Conservation (phyloP, 2,888 invertebrate species). For the Eristalinus aeneus region DNA sequence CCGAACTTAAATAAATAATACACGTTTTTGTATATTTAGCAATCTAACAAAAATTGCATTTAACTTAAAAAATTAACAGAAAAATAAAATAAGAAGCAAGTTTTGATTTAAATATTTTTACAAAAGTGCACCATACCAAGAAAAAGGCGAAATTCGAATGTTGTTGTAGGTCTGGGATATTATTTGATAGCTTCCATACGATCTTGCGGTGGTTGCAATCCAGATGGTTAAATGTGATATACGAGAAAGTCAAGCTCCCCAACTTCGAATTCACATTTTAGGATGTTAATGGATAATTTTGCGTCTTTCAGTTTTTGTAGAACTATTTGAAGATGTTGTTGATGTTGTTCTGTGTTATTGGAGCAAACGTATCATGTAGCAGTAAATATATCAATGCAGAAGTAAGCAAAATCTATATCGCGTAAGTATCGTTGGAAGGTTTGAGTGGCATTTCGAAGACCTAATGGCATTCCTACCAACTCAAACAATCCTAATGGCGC, state of each 20-base stretch:
- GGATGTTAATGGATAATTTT: slow-evolving; percentile 70
- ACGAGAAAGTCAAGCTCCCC: slow-evolving; percentile 14
- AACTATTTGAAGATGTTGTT: no score
- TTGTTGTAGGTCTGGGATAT: slow-evolving; percentile 24
- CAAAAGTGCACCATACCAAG: slow-evolving; percentile 53
- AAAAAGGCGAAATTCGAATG: slow-evolving; percentile 45
- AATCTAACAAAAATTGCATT: no score
- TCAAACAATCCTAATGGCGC: slow-evolving; percentile 19
- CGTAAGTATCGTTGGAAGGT: slow-evolving; percentile 63
- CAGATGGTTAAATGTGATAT: slow-evolving; percentile 12
- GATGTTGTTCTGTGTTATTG: no score
- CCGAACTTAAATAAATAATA: no score
- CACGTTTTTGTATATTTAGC: no score
- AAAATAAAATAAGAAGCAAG: no score
- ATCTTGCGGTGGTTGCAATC: not conserved
- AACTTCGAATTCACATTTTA: slow-evolving; percentile 42
- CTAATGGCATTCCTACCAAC: slow-evolving; percentile 67
- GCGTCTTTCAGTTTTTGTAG: slow-evolving; percentile 67
- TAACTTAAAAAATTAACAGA: no score
- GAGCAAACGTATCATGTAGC: no score
- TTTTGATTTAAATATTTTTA: no score
- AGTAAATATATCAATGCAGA: no score
- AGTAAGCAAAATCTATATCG: no score
- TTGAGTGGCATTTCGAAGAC: no score
- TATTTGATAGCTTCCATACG: slow-evolving; percentile 39